Evolutionary conservation across 1,140 invertebrate genomes (phyloP), one percentile per base, ranked within the genome.

Genomic region (Meloidogyne floridensis): DNA sequence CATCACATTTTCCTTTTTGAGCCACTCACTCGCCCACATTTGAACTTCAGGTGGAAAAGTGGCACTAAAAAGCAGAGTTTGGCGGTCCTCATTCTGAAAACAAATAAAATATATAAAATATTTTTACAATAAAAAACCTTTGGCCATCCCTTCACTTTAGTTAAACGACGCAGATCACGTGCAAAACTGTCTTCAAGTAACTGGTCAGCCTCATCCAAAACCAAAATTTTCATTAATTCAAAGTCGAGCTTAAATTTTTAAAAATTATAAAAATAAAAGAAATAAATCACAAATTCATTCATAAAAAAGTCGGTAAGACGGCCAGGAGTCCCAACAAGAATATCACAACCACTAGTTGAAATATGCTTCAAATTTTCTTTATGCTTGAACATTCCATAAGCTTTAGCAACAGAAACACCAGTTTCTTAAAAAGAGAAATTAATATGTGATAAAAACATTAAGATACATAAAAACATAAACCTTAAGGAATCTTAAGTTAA

Each of bases 121-220:
- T 1, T 51, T 3, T n/a, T 0, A 8, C 6, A 15, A 32, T 3
- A 83, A 56, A 72, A 42, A 43, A 88, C 87, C 69, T 54, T 56
- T 7, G 89, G 85, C 75, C 87, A 88, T 3, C 70, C 73, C 5
- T 59, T 32, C 18, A 77, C 70, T 18, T 70, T 53, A 42, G 77
- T 69, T 10, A 90, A 86, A n/a, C 75, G 72, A 9, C 82, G 20
- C 53, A 89, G 73, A 69, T 89, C 89, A 47, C 75, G 80, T 47
- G 74, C 79, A 91, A 89, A 90, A 42, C 81, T 80, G 32, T 83
- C 94, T 86, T 98, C 96, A 42, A 98, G 90, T 95, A 98, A 97
- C n/a, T 95, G 92, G 91, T 98, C 96, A 4, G 96, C 97, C 91
- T 98, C 97, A 90, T 98, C 97, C 3, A 98, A 91, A 0, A 98